A percentile compares a stretch with the other conserved stretches of the same genome.
Evolutionary conservation across 2,888 invertebrate genomes (phyloP).

Genomic region (Hirtodrosophila trivittata): DNA sequence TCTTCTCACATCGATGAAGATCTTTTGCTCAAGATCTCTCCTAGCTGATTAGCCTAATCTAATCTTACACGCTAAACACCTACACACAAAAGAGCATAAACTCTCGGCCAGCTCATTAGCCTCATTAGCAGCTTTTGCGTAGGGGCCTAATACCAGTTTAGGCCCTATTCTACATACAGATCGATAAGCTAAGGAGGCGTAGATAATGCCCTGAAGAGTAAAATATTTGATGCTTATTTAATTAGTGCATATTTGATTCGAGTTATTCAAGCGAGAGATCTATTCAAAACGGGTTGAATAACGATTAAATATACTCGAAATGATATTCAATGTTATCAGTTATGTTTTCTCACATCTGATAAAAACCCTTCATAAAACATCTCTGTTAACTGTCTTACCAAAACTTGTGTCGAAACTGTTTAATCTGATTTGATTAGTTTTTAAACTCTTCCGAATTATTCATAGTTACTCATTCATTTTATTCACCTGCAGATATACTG

Average conservation of each 20-base stretch:
- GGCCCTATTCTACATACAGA: constrained; percentile 48
- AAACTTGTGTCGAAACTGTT: constrained; percentile 5
- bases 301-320: neutral
- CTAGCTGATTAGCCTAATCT: constrained; percentile 75
- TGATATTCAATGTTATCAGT: no score
- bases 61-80: constrained; percentile 75
- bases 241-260: constrained; percentile 66
- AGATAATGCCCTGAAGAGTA: constrained; percentile 64
- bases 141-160: constrained; percentile 47
- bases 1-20: neutral
- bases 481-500: no score
- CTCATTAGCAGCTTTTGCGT: constrained; percentile 48
- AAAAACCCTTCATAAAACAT: no score
- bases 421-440: neutral
- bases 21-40: constrained; percentile 35
- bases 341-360: constrained; percentile 5
- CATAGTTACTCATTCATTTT: no score
- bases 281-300: constrained; percentile 18
- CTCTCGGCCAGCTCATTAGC: constrained; percentile 42
- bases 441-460: no score
- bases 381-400: neutral
- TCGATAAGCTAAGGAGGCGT: constrained; percentile 78
- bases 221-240: constrained; percentile 72
- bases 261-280: constrained; percentile 46
- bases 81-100: constrained; percentile 40